Percentiles rank a stretch among this genome's conserved stretches.
These are phyloP conservation scores for Phaedon cochleariae DNA, from an alignment of 2,888 invertebrate genomes.

Conservation along the genomic window DNA sequence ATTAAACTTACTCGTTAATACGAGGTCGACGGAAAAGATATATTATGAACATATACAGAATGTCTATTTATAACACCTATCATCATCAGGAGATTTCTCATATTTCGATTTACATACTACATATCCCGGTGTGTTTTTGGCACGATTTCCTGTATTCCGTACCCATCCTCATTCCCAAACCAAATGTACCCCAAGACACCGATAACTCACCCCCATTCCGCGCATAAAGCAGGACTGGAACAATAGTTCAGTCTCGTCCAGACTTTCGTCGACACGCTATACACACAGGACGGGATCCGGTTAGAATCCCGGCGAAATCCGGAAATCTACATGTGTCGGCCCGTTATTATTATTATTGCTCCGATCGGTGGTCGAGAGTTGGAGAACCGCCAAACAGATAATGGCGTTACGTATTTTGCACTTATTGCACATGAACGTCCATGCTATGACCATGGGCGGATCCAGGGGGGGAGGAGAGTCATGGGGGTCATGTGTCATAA, in stretches of 20 bases:
- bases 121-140: no score
- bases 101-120: no score
- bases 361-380: conserved; percentile 15
- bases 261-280: not conserved
- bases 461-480: no score
- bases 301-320: not conserved
- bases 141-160: not conserved
- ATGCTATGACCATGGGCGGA: no score
- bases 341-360: conserved; percentile 15
- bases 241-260: conserved; percentile 1
- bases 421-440: no score
- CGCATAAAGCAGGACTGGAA: not conserved
- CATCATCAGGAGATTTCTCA: no score
- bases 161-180: not conserved
- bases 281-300: not conserved
- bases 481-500: no score
- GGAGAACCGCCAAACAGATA: conserved; percentile 17
- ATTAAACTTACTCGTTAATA: no score
- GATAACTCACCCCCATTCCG: not conserved
- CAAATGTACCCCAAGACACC: conserved; percentile 3
- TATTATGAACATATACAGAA: no score
- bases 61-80: no score
- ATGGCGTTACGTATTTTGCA: not conserved
- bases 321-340: conserved; percentile 27
- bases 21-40: no score